Evolutionary conservation across 2,888 invertebrate genomes (phyloP).

Genomic region (Schizotus pectinicornis): DNA sequence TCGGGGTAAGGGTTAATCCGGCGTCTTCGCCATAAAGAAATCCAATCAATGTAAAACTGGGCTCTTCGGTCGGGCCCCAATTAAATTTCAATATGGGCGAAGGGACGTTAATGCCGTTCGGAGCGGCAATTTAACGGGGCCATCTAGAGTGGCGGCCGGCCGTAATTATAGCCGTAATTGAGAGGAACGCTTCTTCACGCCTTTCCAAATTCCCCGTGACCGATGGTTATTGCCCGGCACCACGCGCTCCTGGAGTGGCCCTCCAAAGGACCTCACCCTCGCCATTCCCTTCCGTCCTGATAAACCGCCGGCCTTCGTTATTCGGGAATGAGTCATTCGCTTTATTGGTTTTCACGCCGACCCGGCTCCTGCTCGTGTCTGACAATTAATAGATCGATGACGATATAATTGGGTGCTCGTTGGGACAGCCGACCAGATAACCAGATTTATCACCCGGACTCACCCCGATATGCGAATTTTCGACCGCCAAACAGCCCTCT

Average conservation of each 20-base stretch:
- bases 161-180: conserved; percentile 38
- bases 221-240: conserved; percentile 30
- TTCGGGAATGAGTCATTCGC: conserved; percentile 28
- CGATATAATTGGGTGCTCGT: too few relatives aligned
- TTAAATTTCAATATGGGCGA: conserved; percentile 16
- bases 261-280: conserved; percentile 4
- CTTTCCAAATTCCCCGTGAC: conserved; percentile 31
- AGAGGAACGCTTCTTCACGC: conserved; percentile 38
- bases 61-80: conserved; percentile 1
- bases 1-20: not conserved
- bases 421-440: too few relatives aligned
- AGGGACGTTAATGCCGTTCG: conserved; percentile 12
- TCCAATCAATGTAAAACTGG: not conserved
- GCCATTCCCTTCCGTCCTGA: conserved; percentile 3
- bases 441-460: too few relatives aligned
- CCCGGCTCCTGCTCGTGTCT: conserved; percentile 1
- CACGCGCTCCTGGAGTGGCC: conserved; percentile 7
- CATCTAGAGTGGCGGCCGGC: conserved; percentile 26
- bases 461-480: too few relatives aligned
- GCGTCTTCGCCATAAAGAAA: not conserved
- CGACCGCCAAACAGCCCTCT: too few relatives aligned
- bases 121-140: conserved; percentile 26
- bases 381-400: conserved; percentile 11
- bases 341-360: conserved; percentile 30
- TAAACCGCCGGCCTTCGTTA: conserved; percentile 15